phyloP scores from a whole-genome alignment of 2,113 vertebrate species.

The Hystrix brachyura region DNA sequence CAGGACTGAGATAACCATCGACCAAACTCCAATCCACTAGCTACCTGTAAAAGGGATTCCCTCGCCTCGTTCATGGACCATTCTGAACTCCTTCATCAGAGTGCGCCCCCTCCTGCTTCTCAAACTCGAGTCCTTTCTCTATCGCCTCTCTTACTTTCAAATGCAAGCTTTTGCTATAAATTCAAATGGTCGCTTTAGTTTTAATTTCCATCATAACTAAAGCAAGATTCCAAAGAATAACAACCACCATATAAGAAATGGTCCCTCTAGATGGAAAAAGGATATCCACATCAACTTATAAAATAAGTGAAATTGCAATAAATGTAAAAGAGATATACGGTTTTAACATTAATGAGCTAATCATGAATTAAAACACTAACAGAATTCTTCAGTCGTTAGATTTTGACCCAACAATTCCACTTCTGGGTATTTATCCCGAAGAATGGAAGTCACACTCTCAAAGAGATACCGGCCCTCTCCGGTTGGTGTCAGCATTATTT shows the following conservation, averaged over 20 bases:
- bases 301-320: not conserved
- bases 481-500: not conserved
- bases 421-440: not conserved
- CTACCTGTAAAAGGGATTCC: not conserved
- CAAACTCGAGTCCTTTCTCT: not conserved
- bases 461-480: not conserved
- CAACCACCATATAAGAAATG: not conserved
- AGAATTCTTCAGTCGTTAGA: not conserved
- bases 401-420: not conserved
- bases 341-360: conserved; percentile 19
- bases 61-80: not conserved
- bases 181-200: not conserved
- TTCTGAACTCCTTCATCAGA: not conserved
- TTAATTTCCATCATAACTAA: not conserved
- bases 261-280: not conserved
- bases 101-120: not conserved
- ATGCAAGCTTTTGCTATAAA: not conserved
- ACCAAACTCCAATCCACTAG: not conserved
- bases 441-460: not conserved
- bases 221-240: not conserved
- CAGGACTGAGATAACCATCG: not conserved
- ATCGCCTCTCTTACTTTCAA: not conserved
- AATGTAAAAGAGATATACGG: not conserved
- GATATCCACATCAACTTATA: not conserved
- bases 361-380: not conserved